These are phyloP conservation scores for Enhydra lutris DNA, from an alignment of 2,113 vertebrate species.

Conservation along the genomic window DNA sequence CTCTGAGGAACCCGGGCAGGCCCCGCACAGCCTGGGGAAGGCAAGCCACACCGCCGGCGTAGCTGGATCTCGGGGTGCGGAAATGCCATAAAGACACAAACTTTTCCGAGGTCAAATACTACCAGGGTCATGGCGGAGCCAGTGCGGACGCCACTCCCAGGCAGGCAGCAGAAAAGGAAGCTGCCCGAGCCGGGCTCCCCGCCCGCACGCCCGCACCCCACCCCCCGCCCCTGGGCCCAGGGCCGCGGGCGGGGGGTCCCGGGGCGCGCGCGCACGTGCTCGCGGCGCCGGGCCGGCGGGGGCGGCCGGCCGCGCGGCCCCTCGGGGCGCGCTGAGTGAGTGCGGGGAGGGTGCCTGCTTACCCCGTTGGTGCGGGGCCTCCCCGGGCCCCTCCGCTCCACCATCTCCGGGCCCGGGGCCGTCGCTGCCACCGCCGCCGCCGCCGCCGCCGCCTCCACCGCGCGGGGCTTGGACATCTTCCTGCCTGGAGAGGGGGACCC, in stretches of 20 bases:
- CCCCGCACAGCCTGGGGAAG: background rate
- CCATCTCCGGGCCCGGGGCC: constrained; percentile 76
- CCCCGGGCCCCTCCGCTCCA: constrained; percentile 77
- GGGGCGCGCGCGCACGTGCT: constrained; percentile 54
- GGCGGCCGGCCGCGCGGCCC: background rate
- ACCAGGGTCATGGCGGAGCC: constrained; percentile 47
- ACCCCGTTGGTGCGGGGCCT: constrained; percentile 90
- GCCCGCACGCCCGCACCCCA: background rate
- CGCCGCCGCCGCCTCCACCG: constrained; percentile 76
- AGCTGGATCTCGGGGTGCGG: background rate
- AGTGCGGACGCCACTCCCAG: constrained; percentile 30
- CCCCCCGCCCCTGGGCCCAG: constrained; percentile 8
- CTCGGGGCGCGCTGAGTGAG: constrained; percentile 18
- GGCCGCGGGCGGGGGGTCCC: constrained; percentile 17
- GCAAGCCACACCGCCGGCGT: background rate
- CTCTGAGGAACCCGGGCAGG: background rate
- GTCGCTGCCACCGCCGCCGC: constrained; percentile 71
- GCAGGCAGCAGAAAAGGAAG: constrained; percentile 51
- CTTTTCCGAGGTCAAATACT: constrained; percentile 56
- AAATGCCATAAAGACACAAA: constrained; percentile 40
- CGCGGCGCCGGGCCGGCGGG: background rate
- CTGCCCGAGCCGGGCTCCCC: constrained; percentile 12
- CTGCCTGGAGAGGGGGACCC: constrained; percentile 83
- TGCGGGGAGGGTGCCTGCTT: constrained; percentile 77
- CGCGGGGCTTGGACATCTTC: constrained; percentile 86